Base-by-base conservation (phyloP, 2,113 vertebrate species). In the Lutjanus erythropterus region DNA sequence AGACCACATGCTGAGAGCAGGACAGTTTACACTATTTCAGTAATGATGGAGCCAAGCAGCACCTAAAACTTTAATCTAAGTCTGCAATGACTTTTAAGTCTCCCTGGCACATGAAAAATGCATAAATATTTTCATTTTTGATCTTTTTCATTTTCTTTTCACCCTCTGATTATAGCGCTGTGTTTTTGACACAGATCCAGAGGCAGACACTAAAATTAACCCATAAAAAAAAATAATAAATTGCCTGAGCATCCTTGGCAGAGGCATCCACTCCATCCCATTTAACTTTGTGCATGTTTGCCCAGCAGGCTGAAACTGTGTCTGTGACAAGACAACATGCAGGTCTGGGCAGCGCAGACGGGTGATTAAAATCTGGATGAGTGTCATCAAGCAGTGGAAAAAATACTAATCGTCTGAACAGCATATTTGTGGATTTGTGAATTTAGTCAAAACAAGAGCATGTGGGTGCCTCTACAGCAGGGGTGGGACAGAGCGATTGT, bases 261-360 rank as follows among this genome's bases (percentile, higher is more conserved):
- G 31, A 35, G 29, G 12, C 3, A 3, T 37, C 21, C 3, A 12
- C 11, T 15, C 59, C n/a, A n/a, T 41, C 12, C 35, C 37, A 41
- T 56, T 76, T 47, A 2, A 21, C 29, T 59, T 18, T 15, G 9
- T 58, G 21, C 41, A 37, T 37, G 61, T 76, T 66, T 67, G 39
- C 73, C 27, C 73, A 66, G 61, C 25, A 25, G 73, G 21, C 41
- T 67, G 0, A 27, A 47, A 58, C 46, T 27, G 14, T 25, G 44
- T 78, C 47, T 78, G 37, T 29, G 25, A 46, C 46, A n/a, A 56
- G 44, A 73, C 41, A n/a, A 52, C 44, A 44, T 39, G 59, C 70
- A 79, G 44, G 59, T 71, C 64, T 29, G 58, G 33, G 64, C 75
- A 58, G 12, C 37, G 5, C 56, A 67, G 35, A 35, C 56, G 5